Percentiles rank a stretch among this genome's conserved stretches.
Conservation (phyloP, 2,113 vertebrate genomes). For the Hippopotamus amphibius region DNA sequence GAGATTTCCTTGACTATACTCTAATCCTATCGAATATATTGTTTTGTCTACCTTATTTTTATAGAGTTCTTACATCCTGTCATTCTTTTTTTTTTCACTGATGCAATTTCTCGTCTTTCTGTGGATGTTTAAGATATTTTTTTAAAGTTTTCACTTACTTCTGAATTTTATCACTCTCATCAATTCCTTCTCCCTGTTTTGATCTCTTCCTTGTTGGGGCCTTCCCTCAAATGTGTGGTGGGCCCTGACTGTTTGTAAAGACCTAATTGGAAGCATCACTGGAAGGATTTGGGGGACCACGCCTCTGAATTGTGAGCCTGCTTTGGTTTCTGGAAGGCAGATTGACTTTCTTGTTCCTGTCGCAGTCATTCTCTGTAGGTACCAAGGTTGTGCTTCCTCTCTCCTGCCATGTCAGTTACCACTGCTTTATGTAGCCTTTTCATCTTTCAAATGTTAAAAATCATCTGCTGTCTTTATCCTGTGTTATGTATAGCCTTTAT, state of each 20-base stretch:
- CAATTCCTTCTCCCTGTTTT: constrained; percentile 12
- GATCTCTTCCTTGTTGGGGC: neutral
- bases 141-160: constrained; percentile 12
- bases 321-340: neutral
- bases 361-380: neutral
- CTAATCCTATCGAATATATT: neutral
- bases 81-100: neutral
- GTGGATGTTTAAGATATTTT: too few species aligned
- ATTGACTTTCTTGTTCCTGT: neutral
- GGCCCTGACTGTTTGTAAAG: neutral
- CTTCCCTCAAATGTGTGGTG: neutral
- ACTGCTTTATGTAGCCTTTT: neutral
- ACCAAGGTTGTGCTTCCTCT: neutral
- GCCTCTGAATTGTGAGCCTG: neutral
- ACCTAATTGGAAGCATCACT: neutral
- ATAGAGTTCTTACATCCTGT: neutral
- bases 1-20: neutral
- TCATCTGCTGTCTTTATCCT: neutral
- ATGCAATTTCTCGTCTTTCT: neutral
- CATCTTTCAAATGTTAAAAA: constrained; percentile 42
- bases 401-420: neutral
- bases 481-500: neutral
- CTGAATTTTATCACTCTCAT: neutral
- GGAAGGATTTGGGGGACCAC: neutral
- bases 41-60: neutral